A percentile compares a stretch with the other conserved stretches of the same genome.
These are phyloP conservation scores for Cosmia pyralina DNA, from an alignment of 2,888 invertebrate genomes.

Conservation along the genomic window DNA sequence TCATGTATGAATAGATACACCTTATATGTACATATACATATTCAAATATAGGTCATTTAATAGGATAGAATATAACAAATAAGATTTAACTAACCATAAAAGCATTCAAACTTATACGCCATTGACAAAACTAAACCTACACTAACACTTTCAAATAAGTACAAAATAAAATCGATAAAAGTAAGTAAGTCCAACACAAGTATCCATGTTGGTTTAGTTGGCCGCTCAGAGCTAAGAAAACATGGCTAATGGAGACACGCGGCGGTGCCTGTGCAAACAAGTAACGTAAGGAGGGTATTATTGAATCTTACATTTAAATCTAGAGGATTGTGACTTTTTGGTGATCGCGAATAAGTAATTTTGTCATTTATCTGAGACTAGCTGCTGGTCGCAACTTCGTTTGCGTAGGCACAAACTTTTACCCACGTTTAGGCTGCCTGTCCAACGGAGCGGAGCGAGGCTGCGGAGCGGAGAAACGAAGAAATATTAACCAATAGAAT, in stretches of 20 bases:
- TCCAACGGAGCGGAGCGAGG: too few relatives aligned
- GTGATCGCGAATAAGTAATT: too few relatives aligned
- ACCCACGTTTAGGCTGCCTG: too few relatives aligned
- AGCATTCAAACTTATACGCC: neutral
- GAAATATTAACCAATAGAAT: too few relatives aligned
- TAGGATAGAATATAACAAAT: neutral
- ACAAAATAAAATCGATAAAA: slow-evolving; percentile 42
- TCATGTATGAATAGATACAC: too few relatives aligned
- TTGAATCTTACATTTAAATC: slow-evolving; percentile 1
- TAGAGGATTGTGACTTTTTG: too few relatives aligned
- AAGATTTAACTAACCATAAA: neutral
- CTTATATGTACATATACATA: too few relatives aligned
- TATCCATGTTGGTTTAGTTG: slow-evolving; percentile 64
- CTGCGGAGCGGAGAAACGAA: too few relatives aligned
- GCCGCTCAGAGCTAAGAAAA: slow-evolving; percentile 69
- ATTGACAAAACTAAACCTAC: neutral
- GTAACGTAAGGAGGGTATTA: slow-evolving; percentile 10
- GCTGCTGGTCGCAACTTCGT: too few relatives aligned
- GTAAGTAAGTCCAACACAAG: slow-evolving; percentile 42
- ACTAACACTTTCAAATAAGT: slow-evolving; percentile 27
- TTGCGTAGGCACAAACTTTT: too few relatives aligned
- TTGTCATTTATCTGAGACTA: too few relatives aligned
- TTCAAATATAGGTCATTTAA: too few relatives aligned
- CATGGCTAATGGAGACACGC: slow-evolving; percentile 69
- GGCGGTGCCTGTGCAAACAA: slow-evolving; percentile 63